phyloP scores from a whole-genome alignment of 1,140 invertebrate genomes.

The Ceratina japonica region DNA sequence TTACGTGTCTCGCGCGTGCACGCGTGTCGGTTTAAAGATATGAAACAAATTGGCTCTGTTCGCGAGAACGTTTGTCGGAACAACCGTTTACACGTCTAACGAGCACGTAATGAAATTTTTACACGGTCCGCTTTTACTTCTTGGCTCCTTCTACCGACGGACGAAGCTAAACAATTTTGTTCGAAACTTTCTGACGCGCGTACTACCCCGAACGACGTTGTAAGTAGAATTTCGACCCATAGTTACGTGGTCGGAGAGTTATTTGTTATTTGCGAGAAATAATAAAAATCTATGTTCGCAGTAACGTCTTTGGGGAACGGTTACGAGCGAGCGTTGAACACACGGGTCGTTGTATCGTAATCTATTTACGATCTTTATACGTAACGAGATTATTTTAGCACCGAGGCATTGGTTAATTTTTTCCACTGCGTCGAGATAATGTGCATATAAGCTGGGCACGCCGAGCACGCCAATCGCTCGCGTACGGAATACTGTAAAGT shows the following conservation, averaged over 20 bases:
- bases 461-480: not conserved
- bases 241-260: too few relatives aligned
- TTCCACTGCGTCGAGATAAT: not conserved
- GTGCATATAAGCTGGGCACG: not conserved
- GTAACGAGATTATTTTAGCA: conserved; percentile 29
- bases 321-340: not conserved
- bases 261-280: too few relatives aligned
- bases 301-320: not conserved
- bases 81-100: not conserved
- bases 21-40: not conserved
- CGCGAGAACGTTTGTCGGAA: not conserved
- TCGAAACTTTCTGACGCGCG: not conserved
- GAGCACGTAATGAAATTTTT: conserved; percentile 8
- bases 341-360: conserved; percentile 4
- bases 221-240: too few relatives aligned
- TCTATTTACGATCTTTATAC: conserved; percentile 5
- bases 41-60: conserved; percentile 1
- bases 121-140: not conserved
- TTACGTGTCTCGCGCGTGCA: not conserved
- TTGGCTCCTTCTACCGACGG: not conserved
- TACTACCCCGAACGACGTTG: too few relatives aligned
- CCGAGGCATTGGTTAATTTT: not conserved
- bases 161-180: not conserved
- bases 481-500: conserved; percentile 11
- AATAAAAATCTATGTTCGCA: not conserved